Evolutionary conservation across 2,113 vertebrate species (phyloP), one percentile per base, ranked within the genome.

Genomic region (Alethe diademata): DNA sequence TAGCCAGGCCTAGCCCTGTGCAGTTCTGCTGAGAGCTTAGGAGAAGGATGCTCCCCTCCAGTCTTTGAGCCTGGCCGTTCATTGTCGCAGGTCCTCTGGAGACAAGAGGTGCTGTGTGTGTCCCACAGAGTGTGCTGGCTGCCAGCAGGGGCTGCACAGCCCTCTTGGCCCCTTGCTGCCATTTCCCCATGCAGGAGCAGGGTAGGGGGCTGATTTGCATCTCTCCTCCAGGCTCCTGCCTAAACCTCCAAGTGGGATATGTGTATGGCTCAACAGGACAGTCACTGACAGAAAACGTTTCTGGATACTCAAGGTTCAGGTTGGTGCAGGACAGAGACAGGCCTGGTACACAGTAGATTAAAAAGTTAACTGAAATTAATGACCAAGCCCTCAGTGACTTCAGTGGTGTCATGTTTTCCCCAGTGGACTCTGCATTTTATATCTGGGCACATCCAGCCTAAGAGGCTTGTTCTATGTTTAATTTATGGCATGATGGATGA

Each of bases 401-500:
- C 42, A 48, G 29, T 35, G 25, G 56, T 73, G 65, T 65, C 47
- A 12, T 83, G 79, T 90, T 92, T 92, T 87, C 62, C 50, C 45
- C 58, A 58, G 24, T 62, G 73, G 76, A 57, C 78, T 61, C 79
- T 74, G 66, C 2, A 6, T 47, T 69, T 58, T 95, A 5, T 85
- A 85, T 78, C 78, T 94, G 93, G 90, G 65, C 43, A 91, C 58
- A 88, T 88, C 51, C 66, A 85, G 38, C 24, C n/a, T 75, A 66
- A 95, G 53, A 92, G 61, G 67, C 67, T 94, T 93, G 58, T 91
- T 86, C 70, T 69, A 74, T 95, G 20, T 94, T 97, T 97, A 97
- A 97, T 95, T 96, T 96, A 96, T 85, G 54, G 78, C 26, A 14
- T 92, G 94, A 97, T 96, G 53, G 92, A 97, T 91, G 93, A 78